Base-by-base conservation (phyloP, 23 tunicate species). In the Trididemnum nubilum region DNA sequence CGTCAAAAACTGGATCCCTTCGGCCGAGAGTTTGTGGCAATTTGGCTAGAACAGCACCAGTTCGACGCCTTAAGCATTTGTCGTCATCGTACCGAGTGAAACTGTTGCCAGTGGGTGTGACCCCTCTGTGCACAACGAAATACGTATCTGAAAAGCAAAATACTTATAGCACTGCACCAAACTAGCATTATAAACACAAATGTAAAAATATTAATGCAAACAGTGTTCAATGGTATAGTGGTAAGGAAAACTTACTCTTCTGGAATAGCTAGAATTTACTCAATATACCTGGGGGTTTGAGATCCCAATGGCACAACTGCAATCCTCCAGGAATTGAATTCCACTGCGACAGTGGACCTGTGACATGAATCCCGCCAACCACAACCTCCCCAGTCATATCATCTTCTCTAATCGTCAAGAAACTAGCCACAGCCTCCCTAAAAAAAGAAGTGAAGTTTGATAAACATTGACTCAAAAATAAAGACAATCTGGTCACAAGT, bases 201-300 rank as follows among this genome's bases (percentile, higher is more conserved):
- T n/a, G n/a, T n/a, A n/a, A n/a, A n/a, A n/a, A n/a, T n/a, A n/a
- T n/a, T n/a, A n/a, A n/a, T n/a, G n/a, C n/a, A n/a, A n/a, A n/a
- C n/a, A n/a, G n/a, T n/a, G n/a, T n/a, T n/a, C n/a, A n/a, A n/a
- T n/a, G n/a, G n/a, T n/a, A n/a, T n/a, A n/a, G n/a, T n/a, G n/a
- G n/a, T n/a, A n/a, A n/a, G n/a, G n/a, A n/a, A n/a, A n/a, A n/a
- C n/a, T n/a, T n/a, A n/a, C n/a, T n/a, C n/a, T n/a, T n/a, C n/a
- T n/a, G n/a, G n/a, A n/a, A n/a, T n/a, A n/a, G n/a, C n/a, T n/a
- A n/a, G n/a, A n/a, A n/a, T n/a, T n/a, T n/a, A n/a, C n/a, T n/a
- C 54, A 9, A 44, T 15, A 44, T 44, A 91, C 97, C 97, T 36
- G 97, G 90, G 36, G 90, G 97, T 76, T 85, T 91, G 21, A 82